Conservation (phyloP, 2,888 invertebrate genomes). For the Branchipolynoe longqiensis region DNA sequence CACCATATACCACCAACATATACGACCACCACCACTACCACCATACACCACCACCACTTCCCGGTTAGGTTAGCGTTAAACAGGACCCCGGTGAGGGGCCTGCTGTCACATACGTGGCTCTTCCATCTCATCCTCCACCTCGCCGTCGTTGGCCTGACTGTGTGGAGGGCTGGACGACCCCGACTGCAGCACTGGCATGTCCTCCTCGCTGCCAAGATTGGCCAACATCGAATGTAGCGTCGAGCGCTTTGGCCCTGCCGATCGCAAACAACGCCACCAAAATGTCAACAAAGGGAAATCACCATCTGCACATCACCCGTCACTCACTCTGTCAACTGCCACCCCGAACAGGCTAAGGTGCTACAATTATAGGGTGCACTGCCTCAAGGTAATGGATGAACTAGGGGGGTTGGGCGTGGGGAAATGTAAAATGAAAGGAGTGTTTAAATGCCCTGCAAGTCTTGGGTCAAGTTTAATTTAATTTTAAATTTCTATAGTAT, state of each 20-base stretch:
- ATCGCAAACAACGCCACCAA: constrained; percentile 51
- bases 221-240: constrained; percentile 82
- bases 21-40: no score
- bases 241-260: constrained; percentile 82
- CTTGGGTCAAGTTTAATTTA: no score
- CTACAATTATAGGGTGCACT: no score
- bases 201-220: constrained; percentile 79
- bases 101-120: constrained; percentile 71
- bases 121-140: constrained; percentile 68
- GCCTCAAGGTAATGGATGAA: no score
- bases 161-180: constrained; percentile 62
- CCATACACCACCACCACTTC: no score
- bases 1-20: no score
- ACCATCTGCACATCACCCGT: constrained; percentile 38
- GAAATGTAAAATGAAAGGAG: no score
- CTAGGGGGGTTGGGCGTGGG: no score
- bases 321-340: no score
- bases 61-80: neutral
- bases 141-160: constrained; percentile 70
- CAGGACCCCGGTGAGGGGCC: no score
- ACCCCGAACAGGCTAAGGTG: constrained; percentile 40
- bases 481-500: no score
- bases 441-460: no score
- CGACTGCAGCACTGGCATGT: constrained; percentile 64
- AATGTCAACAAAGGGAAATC: constrained; percentile 39